phyloP scores from a whole-genome alignment of 2,888 invertebrate genomes.

The Eupithecia tripunctaria region DNA sequence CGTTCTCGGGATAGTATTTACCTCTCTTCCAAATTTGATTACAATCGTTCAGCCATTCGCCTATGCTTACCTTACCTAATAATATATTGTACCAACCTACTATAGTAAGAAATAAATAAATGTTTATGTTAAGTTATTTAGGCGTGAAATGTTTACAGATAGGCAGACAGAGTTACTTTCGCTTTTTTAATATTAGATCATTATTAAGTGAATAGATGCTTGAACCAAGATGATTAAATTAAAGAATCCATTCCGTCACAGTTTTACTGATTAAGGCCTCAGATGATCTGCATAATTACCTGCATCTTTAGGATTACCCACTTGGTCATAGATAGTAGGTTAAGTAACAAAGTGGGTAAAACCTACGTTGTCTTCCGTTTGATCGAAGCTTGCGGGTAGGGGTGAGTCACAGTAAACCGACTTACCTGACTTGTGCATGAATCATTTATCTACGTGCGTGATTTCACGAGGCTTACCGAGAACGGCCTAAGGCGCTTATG shows the following conservation, averaged over 20 bases:
- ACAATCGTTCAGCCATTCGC: no score
- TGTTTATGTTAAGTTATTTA: no score
- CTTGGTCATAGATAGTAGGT: background rate
- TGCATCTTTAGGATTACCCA: background rate
- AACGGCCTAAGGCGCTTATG: conserved; percentile 35
- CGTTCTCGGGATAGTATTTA: no score
- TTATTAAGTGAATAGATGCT: background rate
- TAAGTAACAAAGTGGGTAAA: background rate
- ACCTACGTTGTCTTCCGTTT: conserved; percentile 4
- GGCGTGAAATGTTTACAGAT: no score
- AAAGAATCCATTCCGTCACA: background rate
- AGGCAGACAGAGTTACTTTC: no score
- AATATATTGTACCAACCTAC: no score
- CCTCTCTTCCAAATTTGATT: no score
- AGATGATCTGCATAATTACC: background rate
- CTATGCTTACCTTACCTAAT: no score
- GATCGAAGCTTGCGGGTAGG: conserved; percentile 11
- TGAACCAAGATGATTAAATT: background rate
- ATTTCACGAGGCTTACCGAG: conserved; percentile 39
- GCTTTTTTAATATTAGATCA: no score
- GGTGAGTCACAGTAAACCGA: conserved; percentile 34
- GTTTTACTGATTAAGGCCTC: background rate
- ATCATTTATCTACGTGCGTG: conserved; percentile 41
- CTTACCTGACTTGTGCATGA: conserved; percentile 28
- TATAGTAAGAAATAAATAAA: no score